Base-by-base conservation (phyloP, 2,888 invertebrate genomes). In the Zeuzera pyrina region DNA sequence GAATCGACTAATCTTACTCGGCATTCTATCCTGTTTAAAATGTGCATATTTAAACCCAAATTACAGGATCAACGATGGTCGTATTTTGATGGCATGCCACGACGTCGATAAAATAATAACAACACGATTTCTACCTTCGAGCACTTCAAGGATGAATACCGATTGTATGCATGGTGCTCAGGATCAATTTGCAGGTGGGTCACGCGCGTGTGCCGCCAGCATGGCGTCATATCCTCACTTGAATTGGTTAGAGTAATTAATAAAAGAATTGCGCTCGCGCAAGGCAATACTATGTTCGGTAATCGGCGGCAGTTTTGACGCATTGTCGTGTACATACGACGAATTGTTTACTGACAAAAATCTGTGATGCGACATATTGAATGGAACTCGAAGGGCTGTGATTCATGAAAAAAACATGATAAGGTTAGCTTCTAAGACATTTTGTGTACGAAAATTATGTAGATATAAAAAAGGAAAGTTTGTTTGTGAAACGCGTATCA, bases 191-290 rank as follows among this genome's bases (percentile, higher is more conserved):
- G 76, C 65, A 83, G 73, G 70, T 67, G 58, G 66, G 53, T 74
- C 81, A 81, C 81, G 81, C 67, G 55, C 71, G 47, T 46, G 44
- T 63, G 61, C 58, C 58, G 63, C 57, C 66, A 56, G 54, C 62
- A 67, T 76, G 77, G 68, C 79, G 77, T 83, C 81, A 83, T 76
- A 81, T 83, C 81, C 81, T 79, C 66, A 41, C 55, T 68, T 56
- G 62, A 72, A 77, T 78, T 79, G 77, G 78, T 54, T 60, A 70
- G 60, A 67, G 59, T 67, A 76, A 79, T 81, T 79, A 81, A 79
- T 81, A 79, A 81, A 79, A 79, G 68, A 67, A 69, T 64, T 66
- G 77, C 67, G 77, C 67, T 57, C 57, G 61, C 59, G 56, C 68
- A 65, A 63, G 54, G 56, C 58, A 59, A 55, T 47, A 38, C 78